phyloP scores from a whole-genome alignment of 2,888 invertebrate genomes.

The Pristionchus entomophagus region DNA sequence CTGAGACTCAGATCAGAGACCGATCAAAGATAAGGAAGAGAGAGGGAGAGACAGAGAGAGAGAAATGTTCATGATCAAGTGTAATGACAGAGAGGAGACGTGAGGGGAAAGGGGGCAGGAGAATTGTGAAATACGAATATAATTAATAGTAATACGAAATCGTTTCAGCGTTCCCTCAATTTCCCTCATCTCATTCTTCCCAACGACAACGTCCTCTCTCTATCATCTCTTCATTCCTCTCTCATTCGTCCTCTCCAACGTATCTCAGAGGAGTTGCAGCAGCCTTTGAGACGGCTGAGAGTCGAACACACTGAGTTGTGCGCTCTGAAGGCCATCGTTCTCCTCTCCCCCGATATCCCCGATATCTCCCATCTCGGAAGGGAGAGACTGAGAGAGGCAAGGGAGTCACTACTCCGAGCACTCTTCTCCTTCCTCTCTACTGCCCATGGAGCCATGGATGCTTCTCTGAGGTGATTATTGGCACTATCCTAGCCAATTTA shows the following conservation, averaged over 20 bases:
- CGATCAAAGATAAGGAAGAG: conserved; percentile 30
- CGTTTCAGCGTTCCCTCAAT: conserved; percentile 67
- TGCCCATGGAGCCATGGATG: conserved; percentile 62
- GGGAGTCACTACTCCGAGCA: conserved; percentile 69
- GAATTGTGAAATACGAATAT: background rate
- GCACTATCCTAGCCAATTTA: background rate
- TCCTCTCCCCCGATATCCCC: conserved; percentile 67
- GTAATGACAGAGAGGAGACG: background rate
- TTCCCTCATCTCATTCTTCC: conserved; percentile 70
- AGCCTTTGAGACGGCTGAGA: conserved; percentile 68
- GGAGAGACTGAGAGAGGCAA: conserved; percentile 66
- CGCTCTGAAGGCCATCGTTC: conserved; percentile 70
- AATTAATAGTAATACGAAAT: background rate
- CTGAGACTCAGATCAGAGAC: conserved; percentile 14
- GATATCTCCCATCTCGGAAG: conserved; percentile 60
- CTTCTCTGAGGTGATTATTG: conserved; percentile 62
- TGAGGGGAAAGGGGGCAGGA: background rate
- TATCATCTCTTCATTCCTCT: conserved; percentile 55
- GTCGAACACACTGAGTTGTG: conserved; percentile 70
- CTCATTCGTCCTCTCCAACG: conserved; percentile 54
- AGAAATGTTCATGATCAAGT: background rate
- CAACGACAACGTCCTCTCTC: conserved; percentile 67
- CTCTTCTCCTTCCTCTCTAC: conserved; percentile 66
- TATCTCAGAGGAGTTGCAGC: conserved; percentile 70
- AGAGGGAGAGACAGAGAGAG: background rate